A percentile compares a stretch with the other conserved stretches of the same genome.
Conservation (phyloP, 2,113 vertebrate species). For the Lichenostomus cassidix region DNA sequence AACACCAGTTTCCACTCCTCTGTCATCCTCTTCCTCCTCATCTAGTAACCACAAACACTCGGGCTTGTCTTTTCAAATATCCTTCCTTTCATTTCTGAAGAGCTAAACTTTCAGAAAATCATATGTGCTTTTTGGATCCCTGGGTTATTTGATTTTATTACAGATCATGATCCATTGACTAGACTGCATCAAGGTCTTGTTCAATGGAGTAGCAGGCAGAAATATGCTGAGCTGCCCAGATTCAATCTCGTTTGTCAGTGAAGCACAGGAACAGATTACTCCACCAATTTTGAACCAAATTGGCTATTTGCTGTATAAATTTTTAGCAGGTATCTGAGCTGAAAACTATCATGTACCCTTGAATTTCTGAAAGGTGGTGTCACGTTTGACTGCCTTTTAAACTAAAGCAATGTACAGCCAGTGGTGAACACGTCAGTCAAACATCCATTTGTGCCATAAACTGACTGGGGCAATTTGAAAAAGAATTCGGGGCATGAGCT, state of each 20-base stretch:
- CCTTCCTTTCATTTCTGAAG: neutral
- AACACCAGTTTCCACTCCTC: neutral
- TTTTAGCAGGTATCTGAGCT: conserved; percentile 9
- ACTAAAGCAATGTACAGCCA: neutral
- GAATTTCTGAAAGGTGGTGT: conserved; percentile 32
- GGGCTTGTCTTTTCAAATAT: neutral
- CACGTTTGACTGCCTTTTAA: conserved; percentile 18
- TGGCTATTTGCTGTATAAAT: conserved; percentile 36
- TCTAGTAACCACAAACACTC: neutral
- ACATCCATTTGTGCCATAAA: conserved; percentile 10
- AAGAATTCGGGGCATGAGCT: neutral
- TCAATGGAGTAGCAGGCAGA: neutral
- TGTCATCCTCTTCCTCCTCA: neutral
- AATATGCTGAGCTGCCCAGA: conserved; percentile 23
- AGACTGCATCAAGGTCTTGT: conserved; percentile 25
- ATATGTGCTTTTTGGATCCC: neutral
- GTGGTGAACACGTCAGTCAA: conserved; percentile 29
- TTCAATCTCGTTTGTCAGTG: conserved; percentile 43
- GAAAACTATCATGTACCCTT: conserved; percentile 45
- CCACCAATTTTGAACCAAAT: conserved; percentile 24
- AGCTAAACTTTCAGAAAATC: conserved; percentile 1
- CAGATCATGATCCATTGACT: neutral
- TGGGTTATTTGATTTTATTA: conserved; percentile 7
- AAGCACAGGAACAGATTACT: conserved; percentile 38
- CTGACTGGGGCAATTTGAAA: conserved; percentile 14